Conservation (phyloP, 2,888 invertebrate species). For the Mesorhabditis belari region DNA sequence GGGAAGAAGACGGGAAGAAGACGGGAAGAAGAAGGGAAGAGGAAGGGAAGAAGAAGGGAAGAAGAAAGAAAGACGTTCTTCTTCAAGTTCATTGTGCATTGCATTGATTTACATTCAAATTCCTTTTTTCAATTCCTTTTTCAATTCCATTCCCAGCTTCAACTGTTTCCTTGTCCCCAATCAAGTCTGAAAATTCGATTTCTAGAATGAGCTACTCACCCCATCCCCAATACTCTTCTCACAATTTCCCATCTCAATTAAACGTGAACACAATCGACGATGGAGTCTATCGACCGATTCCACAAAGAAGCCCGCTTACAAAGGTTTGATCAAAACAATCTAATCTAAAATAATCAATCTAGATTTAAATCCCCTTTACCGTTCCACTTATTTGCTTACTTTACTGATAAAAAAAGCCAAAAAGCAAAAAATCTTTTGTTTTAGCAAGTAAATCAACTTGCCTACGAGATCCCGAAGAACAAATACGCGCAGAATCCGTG, state of each 20-base stretch:
- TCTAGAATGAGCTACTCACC: not conserved
- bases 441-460: conserved; percentile 52
- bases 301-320: conserved; percentile 42
- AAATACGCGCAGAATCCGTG: conserved; percentile 51
- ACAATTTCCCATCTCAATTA: not conserved
- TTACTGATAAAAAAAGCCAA: too few relatives aligned
- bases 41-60: not conserved
- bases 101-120: too few relatives aligned
- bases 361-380: not conserved
- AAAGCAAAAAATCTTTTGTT: conserved; percentile 6
- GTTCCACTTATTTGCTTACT: conserved; percentile 1
- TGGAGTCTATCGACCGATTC: conserved; percentile 30
- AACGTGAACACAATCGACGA: conserved; percentile 7
- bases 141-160: too few relatives aligned
- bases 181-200: too few relatives aligned
- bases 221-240: not conserved
- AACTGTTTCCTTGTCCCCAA: too few relatives aligned
- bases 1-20: not conserved
- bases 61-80: not conserved
- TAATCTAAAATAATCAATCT: not conserved
- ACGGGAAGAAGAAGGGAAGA: not conserved
- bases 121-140: too few relatives aligned
- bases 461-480: conserved; percentile 51
- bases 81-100: too few relatives aligned
- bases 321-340: conserved; percentile 22